Percentiles rank a stretch among this genome's conserved stretches.
Conservation (phyloP, 2,888 invertebrate species). For the Crocallis elinguaria region DNA sequence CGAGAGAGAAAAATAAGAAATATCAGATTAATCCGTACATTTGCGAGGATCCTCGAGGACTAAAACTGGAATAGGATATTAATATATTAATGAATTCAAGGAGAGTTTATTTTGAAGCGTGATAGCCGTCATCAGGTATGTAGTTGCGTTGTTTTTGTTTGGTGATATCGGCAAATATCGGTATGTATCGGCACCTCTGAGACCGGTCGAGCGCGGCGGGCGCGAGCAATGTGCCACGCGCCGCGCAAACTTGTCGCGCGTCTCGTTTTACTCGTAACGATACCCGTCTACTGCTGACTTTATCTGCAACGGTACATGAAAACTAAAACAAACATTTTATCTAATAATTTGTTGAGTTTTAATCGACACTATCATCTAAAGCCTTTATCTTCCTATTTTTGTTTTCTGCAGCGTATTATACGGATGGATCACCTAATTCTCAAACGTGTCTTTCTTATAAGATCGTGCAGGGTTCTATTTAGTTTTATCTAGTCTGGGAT, state of each 20-base stretch:
- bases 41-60: constrained; percentile 48
- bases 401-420: no score
- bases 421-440: no score
- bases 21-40: constrained; percentile 49
- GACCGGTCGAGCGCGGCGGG: constrained; percentile 41
- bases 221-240: constrained; percentile 56
- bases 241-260: constrained; percentile 32
- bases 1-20: constrained; percentile 47
- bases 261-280: constrained; percentile 11
- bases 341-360: no score
- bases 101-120: constrained; percentile 46
- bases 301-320: not conserved
- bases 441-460: not conserved
- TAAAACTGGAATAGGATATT: constrained; percentile 49
- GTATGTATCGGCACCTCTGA: constrained; percentile 44
- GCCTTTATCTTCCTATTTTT: no score
- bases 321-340: not conserved
- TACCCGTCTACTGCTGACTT: not conserved
- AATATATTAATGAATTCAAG: constrained; percentile 38
- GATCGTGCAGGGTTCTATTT: not conserved
- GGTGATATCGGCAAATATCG: constrained; percentile 37
- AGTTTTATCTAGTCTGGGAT: not conserved
- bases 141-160: constrained; percentile 58
- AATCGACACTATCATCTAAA: no score
- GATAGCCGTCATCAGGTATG: constrained; percentile 47